phyloP scores from a whole-genome alignment of 2,113 vertebrate species.

The Nyctereutes procyonoides region DNA sequence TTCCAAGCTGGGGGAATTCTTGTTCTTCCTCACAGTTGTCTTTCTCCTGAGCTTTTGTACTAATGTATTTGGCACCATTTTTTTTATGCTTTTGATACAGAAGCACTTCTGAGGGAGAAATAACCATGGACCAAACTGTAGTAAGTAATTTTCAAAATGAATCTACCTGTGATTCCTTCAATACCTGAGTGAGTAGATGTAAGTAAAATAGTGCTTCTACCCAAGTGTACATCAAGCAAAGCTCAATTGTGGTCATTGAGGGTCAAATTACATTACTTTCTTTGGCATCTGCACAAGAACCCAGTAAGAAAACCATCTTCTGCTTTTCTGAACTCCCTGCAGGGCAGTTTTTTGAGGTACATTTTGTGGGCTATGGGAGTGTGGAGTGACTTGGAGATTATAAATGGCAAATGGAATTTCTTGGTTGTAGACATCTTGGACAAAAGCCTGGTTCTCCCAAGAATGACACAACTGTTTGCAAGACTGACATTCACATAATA shows the following conservation, averaged over 20 bases:
- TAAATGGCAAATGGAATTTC: conserved; percentile 28
- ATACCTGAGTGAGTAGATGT: conserved; percentile 21
- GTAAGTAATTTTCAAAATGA: conserved; percentile 73
- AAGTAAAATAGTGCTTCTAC: conserved; percentile 44
- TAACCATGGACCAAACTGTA: not conserved
- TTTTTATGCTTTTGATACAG: conserved; percentile 68
- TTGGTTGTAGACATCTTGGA: conserved; percentile 16
- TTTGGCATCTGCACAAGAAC: not conserved
- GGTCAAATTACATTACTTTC: conserved; percentile 27
- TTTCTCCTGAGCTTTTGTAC: not conserved
- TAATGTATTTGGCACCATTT: conserved; percentile 4
- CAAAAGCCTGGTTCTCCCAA: not conserved
- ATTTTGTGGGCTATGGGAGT: conserved; percentile 45
- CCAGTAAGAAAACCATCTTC: conserved; percentile 10
- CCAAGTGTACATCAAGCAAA: not conserved
- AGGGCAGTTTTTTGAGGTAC: not conserved
- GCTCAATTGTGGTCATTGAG: not conserved
- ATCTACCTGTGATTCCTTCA: conserved; percentile 6
- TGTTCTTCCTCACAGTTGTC: not conserved
- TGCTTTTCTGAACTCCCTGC: conserved; percentile 13
- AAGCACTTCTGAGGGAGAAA: conserved; percentile 60
- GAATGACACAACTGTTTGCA: not conserved
- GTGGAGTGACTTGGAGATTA: not conserved
- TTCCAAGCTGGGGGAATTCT: not conserved
- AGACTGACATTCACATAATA: not conserved